Conservation (phyloP, 2,888 invertebrate species). For the Noctua comes region DNA sequence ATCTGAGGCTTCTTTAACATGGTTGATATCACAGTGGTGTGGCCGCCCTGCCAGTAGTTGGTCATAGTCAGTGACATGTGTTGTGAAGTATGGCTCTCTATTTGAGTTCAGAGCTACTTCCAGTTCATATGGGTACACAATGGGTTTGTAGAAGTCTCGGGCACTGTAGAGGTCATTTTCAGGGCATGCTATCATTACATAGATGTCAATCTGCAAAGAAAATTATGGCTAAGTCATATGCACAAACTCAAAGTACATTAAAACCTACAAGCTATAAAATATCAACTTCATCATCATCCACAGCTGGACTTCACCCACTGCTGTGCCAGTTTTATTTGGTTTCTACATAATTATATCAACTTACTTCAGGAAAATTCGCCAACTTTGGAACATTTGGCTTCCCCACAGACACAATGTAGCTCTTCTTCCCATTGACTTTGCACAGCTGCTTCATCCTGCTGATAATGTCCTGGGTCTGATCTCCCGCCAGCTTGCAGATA, state of each 20-base stretch:
- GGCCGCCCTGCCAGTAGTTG: slow-evolving; percentile 92
- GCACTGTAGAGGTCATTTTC: slow-evolving; percentile 96
- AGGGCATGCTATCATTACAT: slow-evolving; percentile 97
- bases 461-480: slow-evolving; percentile 94
- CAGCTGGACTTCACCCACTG: neutral
- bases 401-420: slow-evolving; percentile 97
- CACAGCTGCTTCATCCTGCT: slow-evolving; percentile 93
- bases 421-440: slow-evolving; percentile 94
- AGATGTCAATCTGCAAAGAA: slow-evolving; percentile 95
- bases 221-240: neutral
- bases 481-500: slow-evolving; percentile 96
- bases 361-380: slow-evolving; percentile 97
- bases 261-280: neutral
- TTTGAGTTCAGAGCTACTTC: slow-evolving; percentile 94
- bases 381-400: slow-evolving; percentile 98
- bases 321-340: neutral
- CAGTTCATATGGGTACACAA: slow-evolving; percentile 97
- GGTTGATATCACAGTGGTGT: slow-evolving; percentile 86
- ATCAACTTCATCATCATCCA: neutral
- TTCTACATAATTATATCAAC: slow-evolving; percentile 22
- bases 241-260: neutral
- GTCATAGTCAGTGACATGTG: slow-evolving; percentile 94
- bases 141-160: slow-evolving; percentile 96
- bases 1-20: slow-evolving; percentile 88
- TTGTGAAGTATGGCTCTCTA: slow-evolving; percentile 89